Evolutionary conservation across 92 coral and sea anemone genomes (phyloP), one percentile per base, ranked within the genome.

Genomic region (Anthopleura xanthogrammica): DNA sequence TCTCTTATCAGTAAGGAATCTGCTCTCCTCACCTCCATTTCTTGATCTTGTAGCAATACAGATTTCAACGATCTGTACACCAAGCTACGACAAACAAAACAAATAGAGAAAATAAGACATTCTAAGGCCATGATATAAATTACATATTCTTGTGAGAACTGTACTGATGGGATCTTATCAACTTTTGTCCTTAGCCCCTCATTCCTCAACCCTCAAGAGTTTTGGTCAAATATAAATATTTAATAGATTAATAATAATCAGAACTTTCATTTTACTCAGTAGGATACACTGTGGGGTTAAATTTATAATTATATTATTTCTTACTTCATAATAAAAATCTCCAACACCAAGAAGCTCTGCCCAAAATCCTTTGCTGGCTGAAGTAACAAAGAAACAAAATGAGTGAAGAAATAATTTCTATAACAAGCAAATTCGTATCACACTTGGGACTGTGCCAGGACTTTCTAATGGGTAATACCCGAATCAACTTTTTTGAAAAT

Each of bases 281-380:
- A 29, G 36, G 36, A 29, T 29, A 29, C 36, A 29, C 36, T 29
- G 36, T 29, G 36, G 36, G 1, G 36, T 29, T 29, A 1, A 46
- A 46, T 46, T 46, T 46, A 19, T 58, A 58, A 0, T 23, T 19
- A 43, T 41, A 41, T 79, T 36, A 29, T 24, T 76, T 79, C 90
- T 70, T 75, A 92, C 99, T 95, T 97, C 99, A 87, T 97, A 97
- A 86, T 97, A 97, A 78, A 97, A 97, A 78, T 97, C 99, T 55
- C 99, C 99, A 64, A 97, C 99, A 55, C 99, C 99, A 75, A 97
- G 94, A 72, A 97, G 88, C 88, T 97, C 99, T 50, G 99, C 93
- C 99, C 99, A 97, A 88, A 97, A 97, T 57, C 99, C 99, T 80
- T 97, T 97, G 91, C 99, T 97, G 48, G 99, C 99, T 97, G 66